These are phyloP conservation scores for Microcebus jonahi DNA, from an alignment of 2,113 vertebrate genomes.

Conservation along the genomic window DNA sequence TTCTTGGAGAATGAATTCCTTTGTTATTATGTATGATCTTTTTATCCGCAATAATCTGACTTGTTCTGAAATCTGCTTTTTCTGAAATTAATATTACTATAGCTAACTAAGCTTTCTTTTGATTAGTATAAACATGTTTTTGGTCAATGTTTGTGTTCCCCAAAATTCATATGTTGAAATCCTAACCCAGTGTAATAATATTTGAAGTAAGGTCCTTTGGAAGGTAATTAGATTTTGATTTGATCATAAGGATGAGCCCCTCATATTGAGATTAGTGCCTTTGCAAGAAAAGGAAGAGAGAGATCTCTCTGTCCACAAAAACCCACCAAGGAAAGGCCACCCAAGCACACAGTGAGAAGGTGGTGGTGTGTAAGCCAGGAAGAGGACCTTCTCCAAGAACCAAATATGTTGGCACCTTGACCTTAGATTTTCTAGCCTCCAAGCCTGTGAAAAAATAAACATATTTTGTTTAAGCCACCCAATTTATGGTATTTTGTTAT, in stretches of 20 bases:
- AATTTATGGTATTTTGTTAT: not conserved
- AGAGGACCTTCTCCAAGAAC: not conserved
- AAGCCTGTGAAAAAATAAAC: not conserved
- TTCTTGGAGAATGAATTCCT: not conserved
- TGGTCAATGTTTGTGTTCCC: not conserved
- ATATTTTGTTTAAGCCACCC: not conserved
- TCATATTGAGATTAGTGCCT: not conserved
- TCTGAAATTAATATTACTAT: not conserved
- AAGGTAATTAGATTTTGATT: not conserved
- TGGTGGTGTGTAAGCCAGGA: not conserved
- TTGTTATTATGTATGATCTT: not conserved
- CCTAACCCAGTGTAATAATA: not conserved
- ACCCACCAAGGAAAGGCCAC: not conserved
- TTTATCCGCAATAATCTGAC: not conserved
- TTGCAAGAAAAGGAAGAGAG: not conserved
- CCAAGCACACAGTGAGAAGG: not conserved
- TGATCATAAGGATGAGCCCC: not conserved
- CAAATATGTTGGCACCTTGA: not conserved
- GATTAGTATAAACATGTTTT: not conserved
- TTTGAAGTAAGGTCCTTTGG: not conserved
- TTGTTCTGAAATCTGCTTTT: not conserved
- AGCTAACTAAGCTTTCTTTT: not conserved
- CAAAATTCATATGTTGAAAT: not conserved
- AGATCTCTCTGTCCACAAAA: no score
- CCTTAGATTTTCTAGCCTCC: not conserved